Conservation (phyloP, 2,888 invertebrate species). For the Hypena proboscidalis region DNA sequence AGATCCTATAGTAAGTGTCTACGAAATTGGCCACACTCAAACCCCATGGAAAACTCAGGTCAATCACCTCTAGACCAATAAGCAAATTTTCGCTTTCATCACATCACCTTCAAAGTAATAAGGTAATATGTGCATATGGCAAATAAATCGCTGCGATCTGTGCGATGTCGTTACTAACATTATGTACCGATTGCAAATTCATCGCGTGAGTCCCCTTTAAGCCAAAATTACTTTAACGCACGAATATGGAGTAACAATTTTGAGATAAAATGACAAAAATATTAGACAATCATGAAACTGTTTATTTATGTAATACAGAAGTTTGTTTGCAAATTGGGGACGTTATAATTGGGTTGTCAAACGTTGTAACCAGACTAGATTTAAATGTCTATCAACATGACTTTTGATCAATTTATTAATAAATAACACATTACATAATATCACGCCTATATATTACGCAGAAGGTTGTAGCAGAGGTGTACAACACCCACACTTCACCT, state of each 20-base stretch:
- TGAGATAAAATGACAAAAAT: constrained; percentile 1
- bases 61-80: background rate
- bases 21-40: too few species aligned
- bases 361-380: too few species aligned
- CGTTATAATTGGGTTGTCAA: too few species aligned
- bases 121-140: constrained; percentile 63
- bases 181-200: constrained; percentile 54
- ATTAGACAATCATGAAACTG: background rate
- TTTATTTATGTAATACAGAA: too few species aligned
- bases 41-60: constrained; percentile 2
- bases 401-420: too few species aligned
- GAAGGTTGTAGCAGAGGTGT: too few species aligned
- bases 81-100: constrained; percentile 39
- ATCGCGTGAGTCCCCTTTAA: constrained; percentile 23
- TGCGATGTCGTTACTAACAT: constrained; percentile 52
- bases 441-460: too few species aligned
- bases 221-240: constrained; percentile 12
- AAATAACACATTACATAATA: too few species aligned
- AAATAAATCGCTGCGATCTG: constrained; percentile 67
- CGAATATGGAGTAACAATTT: constrained; percentile 10
- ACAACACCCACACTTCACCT: too few species aligned
- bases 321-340: too few species aligned
- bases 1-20: too few species aligned
- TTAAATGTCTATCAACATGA: too few species aligned
- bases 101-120: constrained; percentile 45